These are phyloP conservation scores for Sarcophaga rosellei DNA, from an alignment of 2,888 invertebrate genomes.

Conservation along the genomic window DNA sequence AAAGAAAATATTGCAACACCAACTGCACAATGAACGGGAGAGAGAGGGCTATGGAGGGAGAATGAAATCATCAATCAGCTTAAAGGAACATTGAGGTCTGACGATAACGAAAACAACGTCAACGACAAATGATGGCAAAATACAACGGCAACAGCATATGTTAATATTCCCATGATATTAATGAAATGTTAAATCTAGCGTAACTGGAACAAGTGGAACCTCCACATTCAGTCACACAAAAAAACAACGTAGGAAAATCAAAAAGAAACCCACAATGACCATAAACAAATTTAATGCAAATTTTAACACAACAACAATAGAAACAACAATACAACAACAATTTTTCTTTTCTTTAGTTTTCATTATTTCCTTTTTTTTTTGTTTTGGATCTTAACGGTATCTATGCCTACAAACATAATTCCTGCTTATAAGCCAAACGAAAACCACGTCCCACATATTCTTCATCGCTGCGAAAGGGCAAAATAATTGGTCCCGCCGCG, in stretches of 20 bases:
- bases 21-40: no score
- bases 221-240: slow-evolving; percentile 45
- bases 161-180: slow-evolving; percentile 66
- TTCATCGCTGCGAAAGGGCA: slow-evolving; percentile 86
- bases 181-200: slow-evolving; percentile 69
- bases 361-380: slow-evolving; percentile 1
- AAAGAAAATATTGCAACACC: not conserved
- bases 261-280: slow-evolving; percentile 62
- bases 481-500: slow-evolving; percentile 86
- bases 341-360: slow-evolving; percentile 24
- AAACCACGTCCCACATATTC: slow-evolving; percentile 87
- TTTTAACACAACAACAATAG: slow-evolving; percentile 5
- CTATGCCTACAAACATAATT: slow-evolving; percentile 82
- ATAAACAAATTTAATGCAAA: slow-evolving; percentile 70
- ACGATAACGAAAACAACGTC: slow-evolving; percentile 32
- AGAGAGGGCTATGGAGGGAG: not conserved
- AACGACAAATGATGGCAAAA: slow-evolving; percentile 15
- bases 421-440: slow-evolving; percentile 86
- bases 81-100: slow-evolving; percentile 46
- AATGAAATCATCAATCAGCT: slow-evolving; percentile 51
- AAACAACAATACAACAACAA: not conserved
- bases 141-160: slow-evolving; percentile 48
- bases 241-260: not conserved
- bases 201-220: slow-evolving; percentile 70
- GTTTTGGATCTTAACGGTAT: slow-evolving; percentile 42